These are phyloP conservation scores for Lophotriccus pileatus DNA, from an alignment of 2,797 vertebrate species.

Conservation along the genomic window DNA sequence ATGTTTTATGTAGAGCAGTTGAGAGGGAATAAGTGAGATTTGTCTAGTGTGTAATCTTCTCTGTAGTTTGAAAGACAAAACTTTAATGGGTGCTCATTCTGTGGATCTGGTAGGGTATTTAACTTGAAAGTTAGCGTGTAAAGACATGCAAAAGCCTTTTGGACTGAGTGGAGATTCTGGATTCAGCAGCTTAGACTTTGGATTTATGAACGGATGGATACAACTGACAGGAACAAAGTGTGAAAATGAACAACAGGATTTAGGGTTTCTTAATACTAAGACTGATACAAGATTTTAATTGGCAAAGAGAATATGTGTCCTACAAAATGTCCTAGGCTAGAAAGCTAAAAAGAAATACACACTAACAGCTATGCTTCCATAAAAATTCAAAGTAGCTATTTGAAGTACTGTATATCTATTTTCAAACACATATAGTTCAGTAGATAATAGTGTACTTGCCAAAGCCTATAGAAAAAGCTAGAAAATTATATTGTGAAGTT, in stretches of 20 bases:
- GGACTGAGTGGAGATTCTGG: neutral
- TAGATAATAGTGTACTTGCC: neutral
- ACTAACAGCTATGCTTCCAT: neutral
- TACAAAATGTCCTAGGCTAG: conserved; percentile 1
- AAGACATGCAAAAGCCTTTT: neutral
- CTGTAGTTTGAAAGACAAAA: neutral
- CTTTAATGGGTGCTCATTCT: neutral
- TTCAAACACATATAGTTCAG: neutral
- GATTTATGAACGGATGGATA: neutral
- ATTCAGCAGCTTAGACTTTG: neutral
- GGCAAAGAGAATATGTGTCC: neutral
- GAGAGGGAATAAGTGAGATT: neutral
- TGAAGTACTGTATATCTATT: neutral
- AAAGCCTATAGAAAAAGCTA: neutral
- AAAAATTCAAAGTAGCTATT: conserved; percentile 1
- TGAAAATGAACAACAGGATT: neutral
- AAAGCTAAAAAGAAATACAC: neutral
- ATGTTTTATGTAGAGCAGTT: neutral
- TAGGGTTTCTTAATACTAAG: neutral
- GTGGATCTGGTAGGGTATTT: neutral
- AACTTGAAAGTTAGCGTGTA: neutral
- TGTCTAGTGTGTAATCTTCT: neutral
- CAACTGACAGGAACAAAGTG: neutral
- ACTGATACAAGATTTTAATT: neutral
- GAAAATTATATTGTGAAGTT: neutral